A percentile compares a stretch with the other conserved stretches of the same genome.
Evolutionary conservation across 1,140 invertebrate genomes (phyloP).

Genomic region (Calephelis nemesis): DNA sequence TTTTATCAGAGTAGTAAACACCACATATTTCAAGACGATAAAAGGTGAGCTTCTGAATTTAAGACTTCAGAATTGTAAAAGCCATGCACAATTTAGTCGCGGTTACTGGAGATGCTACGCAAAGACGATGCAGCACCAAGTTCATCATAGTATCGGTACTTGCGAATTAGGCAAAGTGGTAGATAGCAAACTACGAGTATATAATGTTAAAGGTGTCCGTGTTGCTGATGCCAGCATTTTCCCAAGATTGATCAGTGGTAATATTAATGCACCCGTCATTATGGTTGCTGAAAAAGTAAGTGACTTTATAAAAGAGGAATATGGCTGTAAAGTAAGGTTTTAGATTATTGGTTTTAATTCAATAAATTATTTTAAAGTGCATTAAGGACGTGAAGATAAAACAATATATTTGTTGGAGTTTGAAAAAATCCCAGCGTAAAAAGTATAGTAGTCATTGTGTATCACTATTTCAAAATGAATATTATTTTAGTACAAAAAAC

Average conservation of each 20-base stretch:
- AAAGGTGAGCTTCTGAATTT: constrained; percentile 13
- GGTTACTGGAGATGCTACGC: constrained; percentile 31
- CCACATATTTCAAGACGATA: constrained; percentile 80
- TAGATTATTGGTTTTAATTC: too few relatives aligned
- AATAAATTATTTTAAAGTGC: too few relatives aligned
- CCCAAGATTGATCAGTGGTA: constrained; percentile 78
- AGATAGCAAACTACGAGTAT: constrained; percentile 66
- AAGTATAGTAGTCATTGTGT: too few relatives aligned
- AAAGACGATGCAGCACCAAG: constrained; percentile 34
- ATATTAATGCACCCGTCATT: constrained; percentile 83
- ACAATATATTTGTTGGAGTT: too few relatives aligned
- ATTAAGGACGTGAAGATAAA: too few relatives aligned
- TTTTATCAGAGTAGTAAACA: constrained; percentile 45
- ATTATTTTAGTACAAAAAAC: too few relatives aligned
- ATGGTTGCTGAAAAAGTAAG: constrained; percentile 88
- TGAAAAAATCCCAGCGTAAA: too few relatives aligned
- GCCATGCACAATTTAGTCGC: constrained; percentile 13
- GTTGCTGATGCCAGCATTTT: constrained; percentile 52
- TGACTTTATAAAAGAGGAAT: constrained; percentile 52
- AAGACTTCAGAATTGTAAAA: constrained; percentile 20
- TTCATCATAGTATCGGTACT: constrained; percentile 72
- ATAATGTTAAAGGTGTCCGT: constrained; percentile 48
- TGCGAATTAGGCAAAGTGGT: constrained; percentile 77
- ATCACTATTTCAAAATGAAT: too few relatives aligned
- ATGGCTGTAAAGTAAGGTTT: too few relatives aligned